Conservation (phyloP, 2,113 vertebrate genomes). For the Pleuronectes platessa region DNA sequence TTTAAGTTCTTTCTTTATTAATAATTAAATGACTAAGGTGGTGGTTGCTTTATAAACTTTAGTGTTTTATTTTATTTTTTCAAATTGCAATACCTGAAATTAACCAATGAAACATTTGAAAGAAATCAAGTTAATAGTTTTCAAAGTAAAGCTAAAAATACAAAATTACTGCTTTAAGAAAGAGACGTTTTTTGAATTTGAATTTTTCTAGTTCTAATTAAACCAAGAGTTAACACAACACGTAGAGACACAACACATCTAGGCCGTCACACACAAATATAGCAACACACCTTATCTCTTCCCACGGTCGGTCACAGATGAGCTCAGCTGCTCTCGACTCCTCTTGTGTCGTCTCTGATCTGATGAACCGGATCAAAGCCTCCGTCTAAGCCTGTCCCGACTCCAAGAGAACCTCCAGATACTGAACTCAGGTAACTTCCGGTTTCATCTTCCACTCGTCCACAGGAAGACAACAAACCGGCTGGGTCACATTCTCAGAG, state of each 20-base stretch:
- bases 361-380: neutral
- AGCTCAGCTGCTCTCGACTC: neutral
- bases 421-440: neutral
- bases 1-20: no score
- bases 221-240: neutral
- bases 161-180: no score
- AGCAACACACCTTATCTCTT: neutral
- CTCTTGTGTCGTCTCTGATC: neutral
- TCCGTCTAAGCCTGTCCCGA: neutral
- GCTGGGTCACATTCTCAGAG: slow-evolving; percentile 48
- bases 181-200: no score
- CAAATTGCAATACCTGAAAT: no score
- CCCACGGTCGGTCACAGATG: neutral
- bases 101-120: no score
- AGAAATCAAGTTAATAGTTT: no score
- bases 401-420: no score
- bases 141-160: no score
- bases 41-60: no score
- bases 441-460: neutral
- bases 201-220: no score
- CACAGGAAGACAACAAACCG: slow-evolving; percentile 24
- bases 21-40: no score
- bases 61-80: no score
- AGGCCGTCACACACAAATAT: neutral
- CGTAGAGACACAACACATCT: neutral